Base-by-base conservation (phyloP, 2,797 vertebrate species). In the Acropternis orthonyx region DNA sequence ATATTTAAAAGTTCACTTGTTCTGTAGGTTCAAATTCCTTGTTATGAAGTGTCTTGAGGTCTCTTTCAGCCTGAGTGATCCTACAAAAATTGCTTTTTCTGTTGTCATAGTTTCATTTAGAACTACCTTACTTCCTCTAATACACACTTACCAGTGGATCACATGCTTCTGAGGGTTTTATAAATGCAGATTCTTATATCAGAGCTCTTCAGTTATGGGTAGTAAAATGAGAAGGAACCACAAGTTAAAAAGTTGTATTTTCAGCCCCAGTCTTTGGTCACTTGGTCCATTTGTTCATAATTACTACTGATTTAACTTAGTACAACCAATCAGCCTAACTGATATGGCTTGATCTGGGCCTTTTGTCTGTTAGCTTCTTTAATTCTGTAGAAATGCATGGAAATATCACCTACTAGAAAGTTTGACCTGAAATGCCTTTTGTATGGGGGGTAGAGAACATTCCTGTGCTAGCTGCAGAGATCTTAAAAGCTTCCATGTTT, bases 361-460 rank as follows among this genome's bases (percentile, higher is more conserved):
- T 88, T 95, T 91, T 91, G 94, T 97, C 95, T 96, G 78, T 95
- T 96, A 93, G 93, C 93, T 96, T 96, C 95, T 97, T 93, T 89
- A 95, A 93, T 92, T 94, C 95, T 96, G 79, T 96, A 96, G 96
- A 91, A 95, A 93, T 96, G 92, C 93, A 92, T 96, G 94, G 95
- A 96, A 90, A 92, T 95, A 93, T 74, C 95, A 94, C 92, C 85
- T 96, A 75, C 93, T 95, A 96, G 94, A 90, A 88, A 89, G 80
- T 92, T 76, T 96, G 89, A 96, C 88, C 90, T 97, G 82, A 95
- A 95, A 95, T 96, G 95, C 95, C 96, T 97, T 97, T 97, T 96
- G 95, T 95, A 95, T 55, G 22, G 44, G 82, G 86, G 81, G 78
- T 89, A 96, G 94, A 95, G 58, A 97, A 92, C 90, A 73, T 95